These are phyloP conservation scores for Drosophila hamatofila DNA, from an alignment of 2,888 invertebrate genomes.

Conservation along the genomic window DNA sequence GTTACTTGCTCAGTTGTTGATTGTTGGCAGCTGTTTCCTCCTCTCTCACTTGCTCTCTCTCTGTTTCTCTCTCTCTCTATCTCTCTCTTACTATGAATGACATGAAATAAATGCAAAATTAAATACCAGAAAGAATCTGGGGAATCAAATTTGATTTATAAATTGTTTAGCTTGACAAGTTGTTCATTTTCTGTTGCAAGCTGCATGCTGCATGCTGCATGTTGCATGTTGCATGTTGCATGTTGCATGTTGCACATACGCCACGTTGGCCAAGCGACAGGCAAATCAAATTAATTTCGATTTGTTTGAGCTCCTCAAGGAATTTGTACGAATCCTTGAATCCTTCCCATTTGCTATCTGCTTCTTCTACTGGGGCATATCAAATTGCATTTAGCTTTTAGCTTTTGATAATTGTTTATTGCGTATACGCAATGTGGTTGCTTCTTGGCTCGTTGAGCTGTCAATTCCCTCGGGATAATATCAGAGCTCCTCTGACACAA, in stretches of 20 bases:
- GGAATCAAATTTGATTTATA: slow-evolving; percentile 73
- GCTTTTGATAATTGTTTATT: slow-evolving; percentile 72
- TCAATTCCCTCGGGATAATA: slow-evolving; percentile 48
- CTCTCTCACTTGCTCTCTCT: background rate
- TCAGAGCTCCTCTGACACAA: slow-evolving; percentile 11
- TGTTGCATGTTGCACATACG: slow-evolving; percentile 26
- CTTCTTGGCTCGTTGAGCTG: slow-evolving; percentile 55
- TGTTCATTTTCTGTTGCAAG: slow-evolving; percentile 31
- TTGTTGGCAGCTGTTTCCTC: slow-evolving; percentile 27
- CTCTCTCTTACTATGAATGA: slow-evolving; percentile 26
- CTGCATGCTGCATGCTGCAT: background rate
- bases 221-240: slow-evolving; percentile 16
- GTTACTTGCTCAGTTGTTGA: slow-evolving; percentile 33
- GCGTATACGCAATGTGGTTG: slow-evolving; percentile 60
- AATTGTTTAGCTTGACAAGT: slow-evolving; percentile 72
- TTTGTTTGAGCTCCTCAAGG: slow-evolving; percentile 69
- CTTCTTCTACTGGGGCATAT: slow-evolving; percentile 26
- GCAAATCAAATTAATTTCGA: slow-evolving; percentile 71
- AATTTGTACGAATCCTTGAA: slow-evolving; percentile 36
- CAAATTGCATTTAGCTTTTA: slow-evolving; percentile 51
- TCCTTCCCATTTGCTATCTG: background rate
- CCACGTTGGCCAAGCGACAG: slow-evolving; percentile 12
- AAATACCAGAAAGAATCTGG: slow-evolving; percentile 50
- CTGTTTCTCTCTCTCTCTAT: background rate
- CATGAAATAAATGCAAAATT: slow-evolving; percentile 63